These are phyloP conservation scores for Trisateles emortualis DNA, from an alignment of 2,888 invertebrate genomes.

Conservation along the genomic window DNA sequence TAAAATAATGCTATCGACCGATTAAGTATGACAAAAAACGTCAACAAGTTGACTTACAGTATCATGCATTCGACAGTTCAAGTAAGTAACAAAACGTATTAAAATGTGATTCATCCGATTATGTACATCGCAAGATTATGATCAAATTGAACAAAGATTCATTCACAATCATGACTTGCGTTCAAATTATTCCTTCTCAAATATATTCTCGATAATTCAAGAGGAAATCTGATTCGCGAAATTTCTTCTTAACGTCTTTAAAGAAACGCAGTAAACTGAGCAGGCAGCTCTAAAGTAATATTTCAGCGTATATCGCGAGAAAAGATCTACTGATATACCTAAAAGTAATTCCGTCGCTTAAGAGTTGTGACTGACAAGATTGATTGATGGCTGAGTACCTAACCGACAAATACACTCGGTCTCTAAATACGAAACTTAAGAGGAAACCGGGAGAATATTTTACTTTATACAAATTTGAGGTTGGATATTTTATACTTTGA, in stretches of 20 bases:
- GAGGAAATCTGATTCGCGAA: slow-evolving; percentile 55
- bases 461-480: slow-evolving; percentile 41
- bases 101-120: slow-evolving; percentile 20
- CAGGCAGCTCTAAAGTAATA: slow-evolving; percentile 60
- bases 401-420: slow-evolving; percentile 74
- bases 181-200: slow-evolving; percentile 20
- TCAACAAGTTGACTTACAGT: slow-evolving; percentile 10
- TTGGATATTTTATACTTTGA: slow-evolving; percentile 12
- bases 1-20: slow-evolving; percentile 20
- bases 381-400: slow-evolving; percentile 80
- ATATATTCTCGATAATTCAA: slow-evolving; percentile 31
- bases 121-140: slow-evolving; percentile 24
- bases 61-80: slow-evolving; percentile 9
- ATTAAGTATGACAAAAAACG: slow-evolving; percentile 14
- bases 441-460: slow-evolving; percentile 46
- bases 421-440: slow-evolving; percentile 56
- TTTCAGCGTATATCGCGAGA: slow-evolving; percentile 71
- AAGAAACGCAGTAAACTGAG: slow-evolving; percentile 31
- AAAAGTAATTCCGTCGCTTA: slow-evolving; percentile 75
- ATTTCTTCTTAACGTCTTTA: slow-evolving; percentile 48
- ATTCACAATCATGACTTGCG: slow-evolving; percentile 28
- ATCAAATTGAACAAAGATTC: slow-evolving; percentile 30
- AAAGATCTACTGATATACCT: slow-evolving; percentile 74
- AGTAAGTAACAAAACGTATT: slow-evolving; percentile 17
- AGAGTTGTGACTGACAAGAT: slow-evolving; percentile 74